These are phyloP conservation scores for Galaxias olidus DNA, from an alignment of 2,797 vertebrate genomes.

Conservation along the genomic window DNA sequence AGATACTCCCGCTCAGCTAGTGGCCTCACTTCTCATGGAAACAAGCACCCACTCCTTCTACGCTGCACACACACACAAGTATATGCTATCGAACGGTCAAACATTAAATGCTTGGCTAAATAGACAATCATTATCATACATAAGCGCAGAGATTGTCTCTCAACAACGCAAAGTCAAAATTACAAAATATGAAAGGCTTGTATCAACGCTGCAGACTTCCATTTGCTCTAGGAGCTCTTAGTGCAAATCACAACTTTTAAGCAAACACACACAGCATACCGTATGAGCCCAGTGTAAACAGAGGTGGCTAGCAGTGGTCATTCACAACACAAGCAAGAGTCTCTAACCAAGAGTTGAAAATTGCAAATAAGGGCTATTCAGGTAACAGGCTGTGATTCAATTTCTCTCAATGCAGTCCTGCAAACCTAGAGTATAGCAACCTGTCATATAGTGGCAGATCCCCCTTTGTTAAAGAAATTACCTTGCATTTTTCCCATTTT, in stretches of 20 bases:
- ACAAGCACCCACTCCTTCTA: conserved; percentile 12
- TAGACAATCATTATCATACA: no score
- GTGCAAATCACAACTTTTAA: background rate
- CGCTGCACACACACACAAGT: conserved; percentile 7
- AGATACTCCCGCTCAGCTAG: conserved; percentile 30
- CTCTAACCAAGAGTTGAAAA: conserved; percentile 48
- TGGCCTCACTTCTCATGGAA: conserved; percentile 25
- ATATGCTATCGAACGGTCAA: no score
- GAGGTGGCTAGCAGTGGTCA: no score
- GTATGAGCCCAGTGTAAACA: no score
- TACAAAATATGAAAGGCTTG: no score
- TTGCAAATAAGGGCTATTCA: conserved; percentile 60
- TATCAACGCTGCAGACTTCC: no score
- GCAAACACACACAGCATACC: background rate
- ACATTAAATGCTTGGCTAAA: no score
- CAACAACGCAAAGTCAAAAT: background rate
- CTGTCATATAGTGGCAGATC: conserved; percentile 68
- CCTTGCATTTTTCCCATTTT: conserved; percentile 30
- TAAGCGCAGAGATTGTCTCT: no score
- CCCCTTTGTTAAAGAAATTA: conserved; percentile 74
- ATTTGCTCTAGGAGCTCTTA: no score
- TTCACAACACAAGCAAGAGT: no score
- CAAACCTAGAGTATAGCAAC: conserved; percentile 68
- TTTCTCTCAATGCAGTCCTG: conserved; percentile 53
- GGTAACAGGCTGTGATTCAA: conserved; percentile 60